phyloP scores from a whole-genome alignment of 1,140 invertebrate genomes.

The Neotoxoptera formosana region DNA sequence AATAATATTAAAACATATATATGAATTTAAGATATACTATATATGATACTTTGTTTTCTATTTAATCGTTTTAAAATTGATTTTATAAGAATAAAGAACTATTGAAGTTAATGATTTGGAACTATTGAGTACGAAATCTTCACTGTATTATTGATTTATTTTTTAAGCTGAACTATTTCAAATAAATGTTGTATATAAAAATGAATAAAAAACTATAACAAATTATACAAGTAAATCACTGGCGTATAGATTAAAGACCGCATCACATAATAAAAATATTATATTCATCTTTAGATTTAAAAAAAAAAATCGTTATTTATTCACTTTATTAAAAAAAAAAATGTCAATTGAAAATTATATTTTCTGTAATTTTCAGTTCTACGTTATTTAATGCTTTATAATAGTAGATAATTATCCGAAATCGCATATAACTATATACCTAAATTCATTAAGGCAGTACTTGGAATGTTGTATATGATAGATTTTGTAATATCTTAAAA shows the following conservation, averaged over 20 bases:
- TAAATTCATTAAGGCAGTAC: no score
- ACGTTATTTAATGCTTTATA: neutral
- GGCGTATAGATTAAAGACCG: neutral
- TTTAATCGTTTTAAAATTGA: neutral
- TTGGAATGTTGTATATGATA: neutral
- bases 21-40: neutral
- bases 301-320: neutral
- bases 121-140: neutral
- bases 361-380: neutral
- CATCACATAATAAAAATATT: neutral
- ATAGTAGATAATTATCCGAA: neutral
- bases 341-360: neutral
- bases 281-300: neutral
- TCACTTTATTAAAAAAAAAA: neutral
- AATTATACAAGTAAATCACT: neutral
- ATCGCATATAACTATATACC: neutral
- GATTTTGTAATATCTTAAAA: neutral
- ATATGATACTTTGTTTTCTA: neutral
- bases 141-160: neutral
- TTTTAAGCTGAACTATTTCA: neutral
- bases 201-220: neutral
- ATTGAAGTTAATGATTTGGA: neutral
- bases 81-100: neutral
- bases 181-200: neutral
- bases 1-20: neutral